Evolutionary conservation across 1,140 invertebrate genomes (phyloP), one percentile per base, ranked within the genome.

Genomic region (Aethina tumida): DNA sequence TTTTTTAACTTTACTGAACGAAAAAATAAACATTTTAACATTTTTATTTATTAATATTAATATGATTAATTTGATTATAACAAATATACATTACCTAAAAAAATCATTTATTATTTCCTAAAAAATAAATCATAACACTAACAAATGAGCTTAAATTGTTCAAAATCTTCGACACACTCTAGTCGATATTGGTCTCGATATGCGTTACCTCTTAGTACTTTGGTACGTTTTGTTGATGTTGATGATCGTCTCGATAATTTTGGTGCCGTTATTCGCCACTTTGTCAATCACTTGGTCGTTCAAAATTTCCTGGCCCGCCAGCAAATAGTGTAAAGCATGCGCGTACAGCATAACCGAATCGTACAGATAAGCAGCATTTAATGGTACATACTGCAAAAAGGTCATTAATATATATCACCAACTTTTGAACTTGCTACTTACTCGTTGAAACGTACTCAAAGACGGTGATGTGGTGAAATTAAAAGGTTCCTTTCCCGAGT

Each of bases 311-410:
- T 78, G 67, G 41, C 61, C 50, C 16, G 57, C 61, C 22, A 96
- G 60, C 9, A 92, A 60, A 45, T 80, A 69, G 48, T 91, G 71
- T 25, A 97, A 66, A 1, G 92, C 89, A 43, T 70, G 71, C 1
- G 91, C 90, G 59, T 97, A 99, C 1, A 98, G 61, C 54, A 81
- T 81, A 1, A 98, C 84, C 1, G 93, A 90, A 67, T 98, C 95
- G 62, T 96, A 97, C 22, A 98, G 67, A 66, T 97, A 95, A 1
- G 92, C 87, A 8, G 94, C 94, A 59, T 93, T 91, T 33, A 96
- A 84, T 6, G 91, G 83, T 5, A 96, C 79, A 63, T 88, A 85
- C 75, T 83, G 65, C 31, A 72, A 66, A 41, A 55, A n/a, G 27
- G 14, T 30, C 14, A 12, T 14, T 7, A 30, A 21, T 10, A n/a